phyloP scores from a whole-genome alignment of 64 coral and sea anemone species.

The Anthopleura sola region DNA sequence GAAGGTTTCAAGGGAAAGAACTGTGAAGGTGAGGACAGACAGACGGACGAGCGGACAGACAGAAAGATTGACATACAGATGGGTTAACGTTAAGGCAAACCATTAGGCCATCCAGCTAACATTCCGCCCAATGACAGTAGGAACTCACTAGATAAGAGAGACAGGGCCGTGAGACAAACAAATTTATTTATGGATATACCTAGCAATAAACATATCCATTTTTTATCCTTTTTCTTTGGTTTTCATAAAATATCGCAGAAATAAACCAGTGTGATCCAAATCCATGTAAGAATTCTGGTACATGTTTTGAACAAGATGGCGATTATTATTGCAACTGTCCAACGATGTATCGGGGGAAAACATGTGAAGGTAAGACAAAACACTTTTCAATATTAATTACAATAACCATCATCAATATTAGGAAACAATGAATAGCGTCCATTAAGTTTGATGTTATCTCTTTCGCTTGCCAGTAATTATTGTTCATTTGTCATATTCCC shows the following conservation, averaged over 20 bases:
- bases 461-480: no score
- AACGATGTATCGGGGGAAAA: constrained; percentile 73
- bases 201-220: background rate
- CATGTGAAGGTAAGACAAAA: constrained; percentile 79
- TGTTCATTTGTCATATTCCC: no score
- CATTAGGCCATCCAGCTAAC: no score
- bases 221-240: background rate
- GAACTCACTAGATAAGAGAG: no score
- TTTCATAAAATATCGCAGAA: background rate
- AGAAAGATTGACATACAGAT: background rate
- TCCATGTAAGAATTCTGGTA: constrained; percentile 83
- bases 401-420: no score
- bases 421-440: no score
- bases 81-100: no score
- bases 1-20: constrained; percentile 71
- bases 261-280: constrained; percentile 71
- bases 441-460: no score
- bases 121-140: no score
- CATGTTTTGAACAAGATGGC: constrained; percentile 54
- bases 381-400: no score
- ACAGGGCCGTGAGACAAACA: no score
- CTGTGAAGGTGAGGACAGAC: constrained; percentile 49
- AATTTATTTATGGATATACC: no score
- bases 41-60: background rate
- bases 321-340: constrained; percentile 85